Evolutionary conservation across 2,797 vertebrate species (phyloP).

Genomic region (Sylvia borin): DNA sequence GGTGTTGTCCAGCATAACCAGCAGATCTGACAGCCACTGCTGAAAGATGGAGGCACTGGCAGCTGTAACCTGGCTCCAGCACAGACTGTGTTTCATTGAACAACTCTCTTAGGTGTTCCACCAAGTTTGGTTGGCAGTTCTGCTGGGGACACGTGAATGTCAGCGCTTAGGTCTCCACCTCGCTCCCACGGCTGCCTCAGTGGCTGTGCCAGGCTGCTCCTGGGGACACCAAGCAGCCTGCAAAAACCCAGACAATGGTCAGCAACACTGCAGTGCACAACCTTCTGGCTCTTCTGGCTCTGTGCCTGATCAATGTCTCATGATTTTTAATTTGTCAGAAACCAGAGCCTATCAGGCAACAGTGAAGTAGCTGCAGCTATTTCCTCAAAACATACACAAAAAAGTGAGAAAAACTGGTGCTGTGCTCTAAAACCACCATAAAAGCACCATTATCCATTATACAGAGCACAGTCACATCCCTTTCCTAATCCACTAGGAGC

Average conservation of each 20-base stretch:
- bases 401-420: not conserved
- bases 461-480: not conserved
- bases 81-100: not conserved
- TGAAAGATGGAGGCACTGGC: not conserved
- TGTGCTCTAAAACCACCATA: not conserved
- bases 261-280: not conserved
- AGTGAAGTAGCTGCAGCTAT: not conserved
- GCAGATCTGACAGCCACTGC: not conserved
- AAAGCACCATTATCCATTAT: not conserved
- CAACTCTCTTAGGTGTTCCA: accelerated
- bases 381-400: not conserved
- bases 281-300: not conserved
- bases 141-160: not conserved
- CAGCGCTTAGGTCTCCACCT: not conserved
- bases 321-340: not conserved
- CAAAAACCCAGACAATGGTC: accelerated
- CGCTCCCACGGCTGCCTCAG: not conserved
- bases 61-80: not conserved
- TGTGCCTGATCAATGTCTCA: not conserved
- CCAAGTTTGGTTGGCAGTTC: not conserved
- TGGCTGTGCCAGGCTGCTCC: not conserved
- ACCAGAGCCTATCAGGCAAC: not conserved
- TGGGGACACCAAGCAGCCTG: not conserved
- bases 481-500: not conserved
- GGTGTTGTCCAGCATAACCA: not conserved